Evolutionary conservation across 2,888 invertebrate species (phyloP), one percentile per base, ranked within the genome.

Genomic region (Diploptera punctata): DNA sequence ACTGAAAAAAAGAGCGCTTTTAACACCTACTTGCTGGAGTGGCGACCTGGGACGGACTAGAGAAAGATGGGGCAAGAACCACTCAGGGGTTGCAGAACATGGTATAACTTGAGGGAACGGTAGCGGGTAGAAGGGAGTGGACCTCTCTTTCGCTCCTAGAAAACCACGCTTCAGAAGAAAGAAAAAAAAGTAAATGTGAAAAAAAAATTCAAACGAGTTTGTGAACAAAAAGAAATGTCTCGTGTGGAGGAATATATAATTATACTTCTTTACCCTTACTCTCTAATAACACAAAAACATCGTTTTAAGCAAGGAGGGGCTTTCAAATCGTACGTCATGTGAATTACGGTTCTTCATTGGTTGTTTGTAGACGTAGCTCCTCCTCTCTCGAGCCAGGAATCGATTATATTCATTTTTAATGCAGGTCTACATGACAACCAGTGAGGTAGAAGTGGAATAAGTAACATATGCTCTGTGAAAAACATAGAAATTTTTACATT

Each of bases 351-450:
- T 57, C n/a, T 26, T 9, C 57, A 57, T 57, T 57, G 57, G 57
- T 3, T 31, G 16, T 9, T 29, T 29, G 10, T 13, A 18, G 3
- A 29, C 16, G 2, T 24, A 29, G 29, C 29, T 29, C 57, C 29
- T 29, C 57, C 57, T 7, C n/a, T 57, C 3, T n/a, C 5, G 26
- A 24, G 26, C 65, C 44, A 16, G 9, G 44, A 26, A 65, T 65
- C 44, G 65, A 65, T 65, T 65, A 65, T 47, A 26, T 65, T 44
- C 65, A 44, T 65, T 65, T 65, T 65, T 65, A 65, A 65, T 65
- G 47, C 65, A 13, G 29, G 26, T n/a, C 65, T 1, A 29, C 57
- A 57, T 57, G 57, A n/a, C 26, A 10, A n/a, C 57, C 5, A 57
- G 31, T 10, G 29, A 21, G 16, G 21, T 29, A 57, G 57, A 24